Conservation (phyloP, 2,113 vertebrate species). For the Crypturellus undulatus region DNA sequence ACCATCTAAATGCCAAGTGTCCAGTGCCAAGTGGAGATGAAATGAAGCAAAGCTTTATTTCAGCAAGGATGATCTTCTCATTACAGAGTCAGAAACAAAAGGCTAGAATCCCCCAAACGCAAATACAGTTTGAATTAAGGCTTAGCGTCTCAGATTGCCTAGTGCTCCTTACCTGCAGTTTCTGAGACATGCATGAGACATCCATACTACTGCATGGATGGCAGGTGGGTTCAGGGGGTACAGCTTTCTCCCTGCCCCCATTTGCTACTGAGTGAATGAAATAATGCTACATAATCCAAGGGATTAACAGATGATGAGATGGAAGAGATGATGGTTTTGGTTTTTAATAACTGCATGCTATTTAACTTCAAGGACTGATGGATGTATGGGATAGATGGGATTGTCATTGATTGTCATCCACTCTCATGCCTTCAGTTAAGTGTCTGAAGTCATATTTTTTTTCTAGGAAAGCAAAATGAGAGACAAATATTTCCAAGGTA, state of each 20-base stretch:
- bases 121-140: background rate
- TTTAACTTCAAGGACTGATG: background rate
- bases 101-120: background rate
- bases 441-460: background rate
- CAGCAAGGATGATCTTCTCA: background rate
- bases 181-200: background rate
- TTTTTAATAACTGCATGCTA: background rate
- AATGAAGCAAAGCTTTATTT: background rate
- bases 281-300: background rate
- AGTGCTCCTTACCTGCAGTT: background rate
- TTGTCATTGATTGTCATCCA: constrained; percentile 1
- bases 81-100: background rate
- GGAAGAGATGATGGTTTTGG: background rate
- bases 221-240: background rate
- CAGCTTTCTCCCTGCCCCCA: background rate
- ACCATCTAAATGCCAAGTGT: no score
- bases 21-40: background rate
- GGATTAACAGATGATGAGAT: background rate
- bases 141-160: background rate
- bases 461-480: background rate
- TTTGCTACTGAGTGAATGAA: background rate
- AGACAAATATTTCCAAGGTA: background rate
- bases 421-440: background rate
- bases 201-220: background rate
- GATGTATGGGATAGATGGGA: background rate